A percentile compares a stretch with the other conserved stretches of the same genome.
Conservation (phyloP, 2,797 vertebrate species). For the Arctocebus calabarensis region DNA sequence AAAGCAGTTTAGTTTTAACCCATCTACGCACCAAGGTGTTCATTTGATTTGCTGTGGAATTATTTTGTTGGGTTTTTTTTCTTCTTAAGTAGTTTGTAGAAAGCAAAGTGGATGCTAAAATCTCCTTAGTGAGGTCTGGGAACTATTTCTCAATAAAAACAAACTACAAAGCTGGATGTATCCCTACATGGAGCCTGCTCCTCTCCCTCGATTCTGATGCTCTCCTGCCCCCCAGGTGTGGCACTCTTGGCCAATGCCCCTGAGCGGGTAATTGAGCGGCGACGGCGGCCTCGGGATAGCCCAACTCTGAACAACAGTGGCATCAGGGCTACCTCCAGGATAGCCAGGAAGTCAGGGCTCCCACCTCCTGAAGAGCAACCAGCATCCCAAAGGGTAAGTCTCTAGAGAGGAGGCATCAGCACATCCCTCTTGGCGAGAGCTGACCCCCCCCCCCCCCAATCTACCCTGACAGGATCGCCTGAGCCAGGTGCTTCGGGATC, state of each 20-base stretch:
- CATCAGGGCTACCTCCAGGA: constrained; percentile 90
- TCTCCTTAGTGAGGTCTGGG: not conserved
- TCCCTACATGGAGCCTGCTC: not conserved
- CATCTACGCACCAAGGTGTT: rapidly evolving
- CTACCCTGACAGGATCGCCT: constrained; percentile 91
- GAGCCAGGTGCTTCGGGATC: constrained; percentile 95
- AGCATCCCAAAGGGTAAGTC: constrained; percentile 92
- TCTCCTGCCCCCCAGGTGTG: constrained; percentile 89
- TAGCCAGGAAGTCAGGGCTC: constrained; percentile 89
- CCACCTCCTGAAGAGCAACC: constrained; percentile 94
- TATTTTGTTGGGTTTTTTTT: not conserved
- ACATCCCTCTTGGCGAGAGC: not conserved
- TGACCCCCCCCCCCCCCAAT: rapidly evolving
- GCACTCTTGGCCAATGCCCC: constrained; percentile 96
- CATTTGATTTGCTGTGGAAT: not conserved
- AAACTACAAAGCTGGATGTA: not conserved
- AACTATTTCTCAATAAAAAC: not conserved
- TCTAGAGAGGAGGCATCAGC: rapidly evolving
- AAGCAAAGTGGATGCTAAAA: not conserved
- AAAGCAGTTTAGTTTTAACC: not conserved
- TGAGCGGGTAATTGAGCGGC: constrained; percentile 93
- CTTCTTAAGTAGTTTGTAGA: not conserved
- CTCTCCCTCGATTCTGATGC: not conserved
- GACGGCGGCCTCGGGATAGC: constrained; percentile 88
- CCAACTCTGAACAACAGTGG: constrained; percentile 64